These are phyloP conservation scores for Kuschelorhynchus macadamiae DNA, from an alignment of 2,888 invertebrate species.

Conservation along the genomic window DNA sequence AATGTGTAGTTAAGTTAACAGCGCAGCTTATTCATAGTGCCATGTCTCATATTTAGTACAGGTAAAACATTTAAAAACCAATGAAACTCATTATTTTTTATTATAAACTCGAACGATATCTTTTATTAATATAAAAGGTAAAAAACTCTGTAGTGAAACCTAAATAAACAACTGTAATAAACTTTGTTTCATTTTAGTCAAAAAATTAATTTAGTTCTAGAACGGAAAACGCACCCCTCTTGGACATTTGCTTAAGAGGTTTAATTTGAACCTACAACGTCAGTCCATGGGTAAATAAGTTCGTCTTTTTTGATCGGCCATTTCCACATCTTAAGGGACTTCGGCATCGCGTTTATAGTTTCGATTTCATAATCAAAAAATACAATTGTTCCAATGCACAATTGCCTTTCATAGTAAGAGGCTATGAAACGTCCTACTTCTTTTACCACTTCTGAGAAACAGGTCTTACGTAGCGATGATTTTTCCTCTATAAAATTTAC, in stretches of 20 bases:
- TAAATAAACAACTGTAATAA: too few species aligned
- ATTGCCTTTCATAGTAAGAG: constrained; percentile 17
- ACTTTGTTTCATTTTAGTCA: not conserved
- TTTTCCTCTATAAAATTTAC: constrained; percentile 22
- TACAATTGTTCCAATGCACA: constrained; percentile 18
- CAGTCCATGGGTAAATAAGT: constrained; percentile 21
- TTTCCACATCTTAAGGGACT: too few species aligned
- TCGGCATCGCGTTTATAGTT: constrained; percentile 23
- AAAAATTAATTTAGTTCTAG: not conserved
- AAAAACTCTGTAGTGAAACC: too few species aligned
- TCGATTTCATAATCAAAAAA: constrained; percentile 23
- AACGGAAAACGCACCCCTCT: constrained; percentile 9
- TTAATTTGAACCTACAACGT: constrained; percentile 22
- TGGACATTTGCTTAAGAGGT: constrained; percentile 18
- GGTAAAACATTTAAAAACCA: not conserved
- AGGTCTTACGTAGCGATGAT: not conserved
- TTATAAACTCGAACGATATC: too few species aligned
- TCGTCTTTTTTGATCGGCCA: too few species aligned
- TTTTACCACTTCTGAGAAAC: constrained; percentile 1
- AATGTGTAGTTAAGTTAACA: constrained; percentile 10
- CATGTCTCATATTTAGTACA: not conserved
- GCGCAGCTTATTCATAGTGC: constrained; percentile 1
- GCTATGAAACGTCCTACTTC: constrained; percentile 32
- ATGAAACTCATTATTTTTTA: too few species aligned
- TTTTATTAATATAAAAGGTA: too few species aligned